Percentiles rank a stretch among this genome's conserved stretches.
Evolutionary conservation across 2,113 vertebrate genomes (phyloP).

Genomic region (Perca flavescens): DNA sequence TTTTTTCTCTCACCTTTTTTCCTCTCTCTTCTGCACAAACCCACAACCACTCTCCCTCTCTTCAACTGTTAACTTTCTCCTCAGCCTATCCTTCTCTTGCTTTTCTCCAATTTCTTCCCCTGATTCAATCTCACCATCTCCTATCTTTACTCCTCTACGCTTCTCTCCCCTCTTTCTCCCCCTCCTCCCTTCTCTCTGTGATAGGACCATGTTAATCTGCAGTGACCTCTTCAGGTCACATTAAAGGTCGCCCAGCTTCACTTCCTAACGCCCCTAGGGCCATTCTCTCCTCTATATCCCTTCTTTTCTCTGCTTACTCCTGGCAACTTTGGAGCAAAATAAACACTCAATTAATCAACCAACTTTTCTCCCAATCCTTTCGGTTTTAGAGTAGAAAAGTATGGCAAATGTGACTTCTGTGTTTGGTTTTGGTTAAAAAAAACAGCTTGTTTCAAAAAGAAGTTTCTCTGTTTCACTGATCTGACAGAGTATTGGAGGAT

Average conservation of each 20-base stretch:
- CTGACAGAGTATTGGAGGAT: background rate
- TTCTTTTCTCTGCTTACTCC: conserved; percentile 30
- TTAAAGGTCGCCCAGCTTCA: conserved; percentile 82
- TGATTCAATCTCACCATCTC: conserved; percentile 27
- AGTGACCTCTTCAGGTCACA: conserved; percentile 85
- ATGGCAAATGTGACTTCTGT: background rate
- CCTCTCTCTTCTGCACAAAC: conserved; percentile 33
- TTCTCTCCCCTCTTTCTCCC: conserved; percentile 6
- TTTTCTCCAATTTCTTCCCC: conserved; percentile 48
- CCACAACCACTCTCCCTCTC: conserved; percentile 46
- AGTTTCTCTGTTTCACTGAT: background rate
- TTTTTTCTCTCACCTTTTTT: conserved; percentile 51
- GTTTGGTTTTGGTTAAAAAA: background rate
- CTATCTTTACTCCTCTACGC: conserved; percentile 4
- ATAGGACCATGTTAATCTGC: conserved; percentile 75
- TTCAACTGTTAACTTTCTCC: conserved; percentile 41
- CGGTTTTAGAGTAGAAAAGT: conserved; percentile 3
- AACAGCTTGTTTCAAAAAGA: conserved; percentile 7
- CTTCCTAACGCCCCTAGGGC: conserved; percentile 71
- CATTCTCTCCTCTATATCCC: conserved; percentile 59
- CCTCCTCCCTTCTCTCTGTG: conserved; percentile 41
- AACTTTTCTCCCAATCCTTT: conserved; percentile 10
- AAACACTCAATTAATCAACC: conserved; percentile 10
- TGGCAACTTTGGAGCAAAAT: conserved; percentile 49
- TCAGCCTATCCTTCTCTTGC: conserved; percentile 41